Evolutionary conservation across 2,797 vertebrate species (phyloP).

Genomic region (Synanceia verrucosa): DNA sequence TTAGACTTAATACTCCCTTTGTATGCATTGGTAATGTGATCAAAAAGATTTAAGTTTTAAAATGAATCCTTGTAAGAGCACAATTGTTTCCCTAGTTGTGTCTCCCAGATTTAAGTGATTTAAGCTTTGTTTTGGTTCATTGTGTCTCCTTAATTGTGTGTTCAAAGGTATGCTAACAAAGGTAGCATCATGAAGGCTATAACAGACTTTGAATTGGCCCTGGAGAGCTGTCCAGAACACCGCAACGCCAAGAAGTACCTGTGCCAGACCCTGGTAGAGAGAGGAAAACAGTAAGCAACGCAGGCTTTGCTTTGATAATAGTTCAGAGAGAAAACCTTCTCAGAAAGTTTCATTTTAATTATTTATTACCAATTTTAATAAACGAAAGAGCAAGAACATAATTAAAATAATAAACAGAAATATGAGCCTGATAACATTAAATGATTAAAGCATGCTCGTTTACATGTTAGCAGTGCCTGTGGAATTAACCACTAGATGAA

Average conservation of each 20-base stretch:
- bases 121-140: background rate
- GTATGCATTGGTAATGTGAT: background rate
- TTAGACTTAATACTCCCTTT: background rate
- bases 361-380: too few species aligned
- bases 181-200: slow-evolving; percentile 96
- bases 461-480: too few species aligned
- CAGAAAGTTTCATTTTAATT: too few species aligned
- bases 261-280: slow-evolving; percentile 96
- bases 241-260: slow-evolving; percentile 98
- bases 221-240: slow-evolving; percentile 92
- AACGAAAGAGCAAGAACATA: background rate
- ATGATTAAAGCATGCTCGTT: too few species aligned
- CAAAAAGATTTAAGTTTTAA: background rate
- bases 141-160: background rate
- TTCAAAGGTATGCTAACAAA: slow-evolving; percentile 93
- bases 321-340: too few species aligned
- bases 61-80: background rate
- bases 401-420: background rate
- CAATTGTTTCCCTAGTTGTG: background rate
- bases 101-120: background rate
- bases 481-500: too few species aligned
- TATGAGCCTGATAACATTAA: too few species aligned
- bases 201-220: slow-evolving; percentile 92
- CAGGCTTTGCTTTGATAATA: background rate
- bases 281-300: slow-evolving; percentile 92